Evolutionary conservation across 2,113 vertebrate genomes (phyloP).

Genomic region (Tachysurus vachellii): DNA sequence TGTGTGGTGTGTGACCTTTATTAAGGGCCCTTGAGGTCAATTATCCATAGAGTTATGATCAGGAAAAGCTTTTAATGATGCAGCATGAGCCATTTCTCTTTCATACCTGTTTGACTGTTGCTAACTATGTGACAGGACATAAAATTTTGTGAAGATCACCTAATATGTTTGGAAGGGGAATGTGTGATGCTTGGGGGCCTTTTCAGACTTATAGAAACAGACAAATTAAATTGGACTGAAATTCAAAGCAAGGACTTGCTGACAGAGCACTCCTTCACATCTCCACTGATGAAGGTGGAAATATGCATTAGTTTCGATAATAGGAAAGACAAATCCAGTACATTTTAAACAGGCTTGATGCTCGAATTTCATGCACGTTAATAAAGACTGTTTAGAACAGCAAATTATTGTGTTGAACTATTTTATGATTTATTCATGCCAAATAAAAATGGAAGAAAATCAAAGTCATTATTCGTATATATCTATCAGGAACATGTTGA

Average conservation of each 20-base stretch:
- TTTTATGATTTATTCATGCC: conserved; percentile 1
- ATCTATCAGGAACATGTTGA: conserved; percentile 5
- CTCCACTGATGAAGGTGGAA: conserved; percentile 22
- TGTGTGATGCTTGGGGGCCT: conserved; percentile 23
- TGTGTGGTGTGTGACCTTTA: conserved; percentile 46
- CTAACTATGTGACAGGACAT: conserved; percentile 27
- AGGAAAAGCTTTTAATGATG: conserved; percentile 50
- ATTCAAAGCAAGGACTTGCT: conserved; percentile 47
- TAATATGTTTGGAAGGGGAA: conserved; percentile 15
- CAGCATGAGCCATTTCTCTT: conserved; percentile 34
- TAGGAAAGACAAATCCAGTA: conserved; percentile 34
- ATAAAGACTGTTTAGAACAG: conserved; percentile 34
- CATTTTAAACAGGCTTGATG: conserved; percentile 35
- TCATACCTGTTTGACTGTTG: conserved; percentile 37
- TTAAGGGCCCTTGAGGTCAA: conserved; percentile 52
- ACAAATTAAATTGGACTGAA: conserved; percentile 37
- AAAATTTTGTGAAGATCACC: conserved; percentile 4
- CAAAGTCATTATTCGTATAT: conserved; percentile 23
- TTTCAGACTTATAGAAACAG: conserved; percentile 12
- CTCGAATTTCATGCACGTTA: conserved; percentile 41
- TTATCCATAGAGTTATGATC: conserved; percentile 49
- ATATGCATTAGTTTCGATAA: conserved; percentile 43
- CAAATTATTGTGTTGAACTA: conserved; percentile 21
- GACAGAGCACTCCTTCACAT: conserved; percentile 40
- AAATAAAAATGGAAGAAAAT: background rate